Conservation (phyloP, 2,797 vertebrate genomes). For the Buceros bicornis region DNA sequence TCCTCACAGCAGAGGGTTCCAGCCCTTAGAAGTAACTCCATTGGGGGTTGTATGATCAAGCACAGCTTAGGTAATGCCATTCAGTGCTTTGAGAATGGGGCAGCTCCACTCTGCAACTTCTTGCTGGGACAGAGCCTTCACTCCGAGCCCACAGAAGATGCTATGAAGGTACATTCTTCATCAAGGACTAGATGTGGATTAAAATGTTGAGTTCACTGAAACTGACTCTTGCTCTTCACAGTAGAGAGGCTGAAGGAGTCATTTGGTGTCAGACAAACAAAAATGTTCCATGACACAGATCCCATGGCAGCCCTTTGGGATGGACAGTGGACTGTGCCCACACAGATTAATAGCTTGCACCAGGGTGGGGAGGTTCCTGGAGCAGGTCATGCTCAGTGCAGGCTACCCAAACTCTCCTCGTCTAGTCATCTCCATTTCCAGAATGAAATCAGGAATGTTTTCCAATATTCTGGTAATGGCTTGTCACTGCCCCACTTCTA, state of each 20-base stretch:
- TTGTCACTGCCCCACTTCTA: background rate
- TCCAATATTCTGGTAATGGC: background rate
- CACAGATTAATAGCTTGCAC: background rate
- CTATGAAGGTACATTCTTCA: background rate
- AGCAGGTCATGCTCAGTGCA: background rate
- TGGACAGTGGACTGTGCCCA: background rate
- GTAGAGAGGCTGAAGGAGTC: constrained; percentile 6
- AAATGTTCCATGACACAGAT: constrained; percentile 49
- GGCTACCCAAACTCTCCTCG: background rate
- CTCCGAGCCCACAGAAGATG: background rate
- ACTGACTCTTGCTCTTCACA: background rate
- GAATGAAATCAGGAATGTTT: background rate
- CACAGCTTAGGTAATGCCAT: background rate
- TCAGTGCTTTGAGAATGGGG: background rate
- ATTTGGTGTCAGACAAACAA: background rate
- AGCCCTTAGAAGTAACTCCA: background rate
- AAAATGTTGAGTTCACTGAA: background rate
- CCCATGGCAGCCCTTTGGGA: background rate
- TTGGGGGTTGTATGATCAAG: background rate
- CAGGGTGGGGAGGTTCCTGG: background rate
- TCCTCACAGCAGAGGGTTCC: too few species aligned
- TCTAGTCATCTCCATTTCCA: background rate
- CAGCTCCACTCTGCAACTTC: background rate
- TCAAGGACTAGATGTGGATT: background rate
- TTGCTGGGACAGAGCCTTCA: background rate